Conservation (phyloP, 2,113 vertebrate genomes). For the Hydrochoerus hydrochaeris region DNA sequence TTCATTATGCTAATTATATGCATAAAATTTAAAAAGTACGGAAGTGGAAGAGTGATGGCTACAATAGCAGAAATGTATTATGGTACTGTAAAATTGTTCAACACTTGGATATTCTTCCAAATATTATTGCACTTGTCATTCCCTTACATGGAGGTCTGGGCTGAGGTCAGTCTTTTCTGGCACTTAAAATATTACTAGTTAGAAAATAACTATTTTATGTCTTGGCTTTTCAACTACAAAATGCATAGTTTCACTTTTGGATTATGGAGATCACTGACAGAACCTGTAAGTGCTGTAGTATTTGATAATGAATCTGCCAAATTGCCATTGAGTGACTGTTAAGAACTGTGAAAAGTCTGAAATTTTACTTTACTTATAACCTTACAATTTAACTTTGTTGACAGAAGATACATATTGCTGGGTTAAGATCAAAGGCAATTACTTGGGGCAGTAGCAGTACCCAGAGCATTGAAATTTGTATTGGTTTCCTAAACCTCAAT, state of each 20-base stretch:
- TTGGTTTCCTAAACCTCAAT: neutral
- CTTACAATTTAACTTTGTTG: slow-evolving; percentile 1
- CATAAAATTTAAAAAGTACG: neutral
- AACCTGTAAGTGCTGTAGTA: neutral
- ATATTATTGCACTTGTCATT: neutral
- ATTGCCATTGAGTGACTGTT: neutral
- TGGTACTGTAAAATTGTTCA: neutral
- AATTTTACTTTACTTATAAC: neutral
- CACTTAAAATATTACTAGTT: slow-evolving; percentile 33
- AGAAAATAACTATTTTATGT: slow-evolving; percentile 31
- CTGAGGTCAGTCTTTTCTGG: neutral
- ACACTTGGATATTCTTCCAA: neutral
- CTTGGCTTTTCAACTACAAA: slow-evolving; percentile 17
- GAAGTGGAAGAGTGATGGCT: neutral
- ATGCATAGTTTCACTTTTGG: neutral
- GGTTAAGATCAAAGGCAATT: neutral
- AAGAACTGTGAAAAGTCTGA: slow-evolving; percentile 14
- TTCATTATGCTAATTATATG: slow-evolving; percentile 3
- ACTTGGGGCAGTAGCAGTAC: neutral
- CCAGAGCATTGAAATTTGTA: neutral
- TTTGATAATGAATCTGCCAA: slow-evolving; percentile 9
- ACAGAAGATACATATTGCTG: neutral
- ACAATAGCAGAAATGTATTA: neutral
- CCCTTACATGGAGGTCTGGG: neutral
- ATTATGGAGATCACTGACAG: neutral